A percentile compares a stretch with the other conserved stretches of the same genome.
These are phyloP conservation scores for Bombus soroeensis DNA, from an alignment of 1,140 invertebrate species.

Conservation along the genomic window DNA sequence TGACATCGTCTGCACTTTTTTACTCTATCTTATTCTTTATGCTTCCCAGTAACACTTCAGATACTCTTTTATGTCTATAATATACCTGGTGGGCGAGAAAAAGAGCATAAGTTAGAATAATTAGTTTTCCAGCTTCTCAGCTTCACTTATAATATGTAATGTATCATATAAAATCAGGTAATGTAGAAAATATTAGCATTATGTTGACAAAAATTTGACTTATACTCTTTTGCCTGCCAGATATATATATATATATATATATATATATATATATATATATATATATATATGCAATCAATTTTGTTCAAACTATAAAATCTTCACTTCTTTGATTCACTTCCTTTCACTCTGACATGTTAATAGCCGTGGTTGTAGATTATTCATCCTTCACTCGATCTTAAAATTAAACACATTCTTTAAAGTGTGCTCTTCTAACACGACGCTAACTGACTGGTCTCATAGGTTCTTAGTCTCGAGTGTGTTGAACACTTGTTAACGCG, in stretches of 20 bases:
- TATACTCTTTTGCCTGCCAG: too few relatives aligned
- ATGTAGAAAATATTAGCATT: too few relatives aligned
- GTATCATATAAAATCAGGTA: too few relatives aligned
- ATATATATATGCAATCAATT: background rate
- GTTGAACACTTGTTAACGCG: slow-evolving; percentile 48
- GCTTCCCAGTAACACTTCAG: background rate
- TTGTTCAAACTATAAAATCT: background rate
- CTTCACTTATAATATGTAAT: too few relatives aligned
- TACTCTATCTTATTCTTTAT: background rate
- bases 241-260: too few relatives aligned
- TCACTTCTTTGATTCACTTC: background rate
- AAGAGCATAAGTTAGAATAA: too few relatives aligned
- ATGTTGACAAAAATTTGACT: too few relatives aligned
- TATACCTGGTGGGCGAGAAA: too few relatives aligned
- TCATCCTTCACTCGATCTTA: background rate
- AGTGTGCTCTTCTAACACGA: background rate
- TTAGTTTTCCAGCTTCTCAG: too few relatives aligned
- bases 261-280: too few relatives aligned
- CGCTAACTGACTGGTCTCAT: background rate
- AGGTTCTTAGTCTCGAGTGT: background rate
- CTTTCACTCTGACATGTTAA: background rate
- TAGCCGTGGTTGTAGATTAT: background rate
- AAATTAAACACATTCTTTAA: background rate
- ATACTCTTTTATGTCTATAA: background rate
- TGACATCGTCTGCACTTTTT: background rate